These are phyloP conservation scores for Orussus abietinus DNA, from an alignment of 1,140 invertebrate genomes.

Conservation along the genomic window DNA sequence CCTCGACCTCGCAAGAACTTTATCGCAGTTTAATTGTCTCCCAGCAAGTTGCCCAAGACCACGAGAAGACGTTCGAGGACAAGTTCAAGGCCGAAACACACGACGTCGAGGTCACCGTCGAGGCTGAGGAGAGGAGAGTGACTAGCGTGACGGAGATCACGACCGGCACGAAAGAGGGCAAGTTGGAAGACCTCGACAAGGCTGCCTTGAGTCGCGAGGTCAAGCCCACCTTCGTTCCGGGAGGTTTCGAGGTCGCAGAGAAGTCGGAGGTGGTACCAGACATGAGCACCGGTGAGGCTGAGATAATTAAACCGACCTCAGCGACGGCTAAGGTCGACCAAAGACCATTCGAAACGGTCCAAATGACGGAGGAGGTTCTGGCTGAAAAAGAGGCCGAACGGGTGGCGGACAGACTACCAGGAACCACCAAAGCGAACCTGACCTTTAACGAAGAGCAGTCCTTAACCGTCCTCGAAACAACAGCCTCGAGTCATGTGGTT, in stretches of 20 bases:
- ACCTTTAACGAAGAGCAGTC: constrained; percentile 38
- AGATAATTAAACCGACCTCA: constrained; percentile 16
- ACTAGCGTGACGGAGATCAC: constrained; percentile 41
- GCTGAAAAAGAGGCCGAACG: constrained; percentile 28
- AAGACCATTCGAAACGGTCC: constrained; percentile 31
- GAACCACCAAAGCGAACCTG: constrained; percentile 26
- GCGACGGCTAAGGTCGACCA: constrained; percentile 25
- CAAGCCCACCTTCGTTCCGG: constrained; percentile 22
- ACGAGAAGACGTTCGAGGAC: constrained; percentile 40
- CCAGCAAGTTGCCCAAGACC: constrained; percentile 46
- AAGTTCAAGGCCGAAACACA: constrained; percentile 35
- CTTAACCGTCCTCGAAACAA: constrained; percentile 32
- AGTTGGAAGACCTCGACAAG: constrained; percentile 21
- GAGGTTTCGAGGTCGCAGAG: constrained; percentile 30
- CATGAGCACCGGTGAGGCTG: constrained; percentile 20
- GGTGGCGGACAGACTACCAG: constrained; percentile 16
- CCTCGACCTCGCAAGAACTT: constrained; percentile 27
- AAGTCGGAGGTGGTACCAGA: constrained; percentile 28
- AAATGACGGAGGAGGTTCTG: constrained; percentile 27
- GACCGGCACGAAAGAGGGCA: constrained; percentile 41
- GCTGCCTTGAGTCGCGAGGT: constrained; percentile 27
- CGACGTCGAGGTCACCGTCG: constrained; percentile 34
- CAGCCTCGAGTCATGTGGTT: constrained; percentile 23
- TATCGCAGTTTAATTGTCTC: constrained; percentile 39
- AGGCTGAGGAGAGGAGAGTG: constrained; percentile 41